Base-by-base conservation (phyloP, 2,888 invertebrate genomes). In the Hedychridium roseum region DNA sequence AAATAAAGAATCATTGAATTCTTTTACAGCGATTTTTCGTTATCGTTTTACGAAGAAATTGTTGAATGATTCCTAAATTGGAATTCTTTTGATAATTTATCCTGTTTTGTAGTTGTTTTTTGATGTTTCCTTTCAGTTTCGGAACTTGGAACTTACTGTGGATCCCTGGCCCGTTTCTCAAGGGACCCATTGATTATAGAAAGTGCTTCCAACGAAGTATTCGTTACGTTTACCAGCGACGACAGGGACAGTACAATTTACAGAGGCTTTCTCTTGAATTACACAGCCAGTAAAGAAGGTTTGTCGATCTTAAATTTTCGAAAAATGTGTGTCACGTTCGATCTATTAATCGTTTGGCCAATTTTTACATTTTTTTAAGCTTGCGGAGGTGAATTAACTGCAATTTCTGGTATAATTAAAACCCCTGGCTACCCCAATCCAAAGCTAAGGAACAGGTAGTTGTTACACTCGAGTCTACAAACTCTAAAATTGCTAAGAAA, bases 381-480 rank as follows among this genome's bases (percentile, higher is more conserved):
- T 5, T 96, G 96, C 73, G 92, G 91, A 5, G 88, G 88, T 17
- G 71, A 64, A 0, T 65, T 92, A 1, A 82, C 79, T 3, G 83
- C 84, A 1, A 78, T 86, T 11, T 82, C 83, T 31, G 96, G 95
- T 0, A 82, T 81, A 44, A 83, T 93, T 31, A 82, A 83, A 34
- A 86, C 90, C 7, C 88, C 89, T 0, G 87, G 87, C 7, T 95
- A 92, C 80, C 93, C 91, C 0, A 57, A 47, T 39, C 9, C 42
- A n/a, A 51, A 59, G 9, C 42, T 47, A 3, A 40, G 43, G 17
- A 27, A 62, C 2, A 69, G 60, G 73, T 73, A 54, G 32, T 9
- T 12, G n/a, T n/a, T n/a, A n/a, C n/a, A n/a, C n/a, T n/a, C n/a
- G n/a, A n/a, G n/a, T n/a, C n/a, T n/a, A n/a, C n/a, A n/a, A n/a